Conservation (phyloP, 2,888 invertebrate genomes). For the Syritta pipiens region DNA sequence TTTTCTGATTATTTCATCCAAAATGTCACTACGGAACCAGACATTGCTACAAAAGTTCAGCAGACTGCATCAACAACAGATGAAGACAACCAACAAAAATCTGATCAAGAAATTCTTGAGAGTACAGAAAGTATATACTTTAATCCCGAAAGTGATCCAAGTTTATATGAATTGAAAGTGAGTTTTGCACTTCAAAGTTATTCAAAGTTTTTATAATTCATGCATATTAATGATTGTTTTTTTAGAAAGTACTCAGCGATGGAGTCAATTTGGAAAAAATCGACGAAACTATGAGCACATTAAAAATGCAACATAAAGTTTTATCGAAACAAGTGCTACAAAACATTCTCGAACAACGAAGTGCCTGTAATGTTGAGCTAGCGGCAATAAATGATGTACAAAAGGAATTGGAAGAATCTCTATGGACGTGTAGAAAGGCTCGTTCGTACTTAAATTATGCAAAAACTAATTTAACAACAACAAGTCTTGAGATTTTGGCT, state of each 20-base stretch:
- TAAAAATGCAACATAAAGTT: conserved; percentile 81
- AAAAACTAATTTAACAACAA: conserved; percentile 89
- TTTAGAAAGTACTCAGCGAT: conserved; percentile 76
- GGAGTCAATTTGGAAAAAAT: conserved; percentile 76
- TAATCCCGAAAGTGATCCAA: conserved; percentile 75
- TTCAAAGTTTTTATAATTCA: neutral
- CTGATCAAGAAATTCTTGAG: conserved; percentile 79
- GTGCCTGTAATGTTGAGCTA: conserved; percentile 92
- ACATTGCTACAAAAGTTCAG: conserved; percentile 72
- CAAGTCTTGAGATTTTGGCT: conserved; percentile 92
- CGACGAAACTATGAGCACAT: conserved; percentile 75
- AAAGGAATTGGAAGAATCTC: conserved; percentile 84
- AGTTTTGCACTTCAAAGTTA: conserved; percentile 40
- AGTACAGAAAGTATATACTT: conserved; percentile 78
- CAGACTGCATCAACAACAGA: conserved; percentile 60
- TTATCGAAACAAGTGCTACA: conserved; percentile 96
- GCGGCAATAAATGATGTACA: conserved; percentile 86
- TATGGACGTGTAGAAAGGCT: conserved; percentile 86
- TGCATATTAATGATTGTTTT: conserved; percentile 4
- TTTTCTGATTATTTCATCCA: conserved; percentile 79
- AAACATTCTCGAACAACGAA: conserved; percentile 94
- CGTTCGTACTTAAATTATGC: conserved; percentile 87
- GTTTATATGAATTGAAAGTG: conserved; percentile 77
- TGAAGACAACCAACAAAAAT: conserved; percentile 73
- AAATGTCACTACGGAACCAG: conserved; percentile 75